phyloP scores from a whole-genome alignment of 2,797 vertebrate species.

The Centroberyx gerrardi region DNA sequence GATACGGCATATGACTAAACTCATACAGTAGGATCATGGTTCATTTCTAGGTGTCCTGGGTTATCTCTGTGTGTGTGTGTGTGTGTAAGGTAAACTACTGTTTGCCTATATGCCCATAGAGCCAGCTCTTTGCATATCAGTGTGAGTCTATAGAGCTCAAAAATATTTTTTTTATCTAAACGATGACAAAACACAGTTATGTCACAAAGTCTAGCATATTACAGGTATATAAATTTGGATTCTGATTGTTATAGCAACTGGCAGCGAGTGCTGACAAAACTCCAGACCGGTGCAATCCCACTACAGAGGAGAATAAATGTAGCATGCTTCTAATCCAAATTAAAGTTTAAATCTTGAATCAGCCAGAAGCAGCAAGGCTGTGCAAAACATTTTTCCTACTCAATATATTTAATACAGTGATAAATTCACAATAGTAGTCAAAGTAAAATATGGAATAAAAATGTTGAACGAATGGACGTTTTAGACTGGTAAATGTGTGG shows the following conservation, averaged over 20 bases:
- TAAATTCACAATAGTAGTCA: conserved; percentile 38
- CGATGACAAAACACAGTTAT: conserved; percentile 67
- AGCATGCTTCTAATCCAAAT: conserved; percentile 57
- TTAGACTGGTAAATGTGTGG: conserved; percentile 35
- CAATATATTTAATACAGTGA: conserved; percentile 28
- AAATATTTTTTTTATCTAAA: conserved; percentile 69
- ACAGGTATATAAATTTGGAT: conserved; percentile 60
- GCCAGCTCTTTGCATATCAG: conserved; percentile 81
- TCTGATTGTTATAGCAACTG: conserved; percentile 76
- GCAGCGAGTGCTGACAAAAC: conserved; percentile 68
- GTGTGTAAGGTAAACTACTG: conserved; percentile 35
- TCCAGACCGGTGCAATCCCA: conserved; percentile 10
- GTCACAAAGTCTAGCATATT: conserved; percentile 48
- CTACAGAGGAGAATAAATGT: conserved; percentile 22
- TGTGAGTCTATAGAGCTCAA: conserved; percentile 59
- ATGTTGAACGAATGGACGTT: conserved; percentile 30
- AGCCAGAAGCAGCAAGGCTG: not conserved
- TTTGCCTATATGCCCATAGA: conserved; percentile 72
- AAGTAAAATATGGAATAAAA: conserved; percentile 21
- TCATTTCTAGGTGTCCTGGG: conserved; percentile 21
- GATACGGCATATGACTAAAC: not conserved
- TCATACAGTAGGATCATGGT: conserved; percentile 38
- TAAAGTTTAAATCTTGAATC: conserved; percentile 33
- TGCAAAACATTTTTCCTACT: conserved; percentile 2
- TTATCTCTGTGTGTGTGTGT: conserved; percentile 31